Base-by-base conservation (phyloP, 2,888 invertebrate genomes). In the Mimachlamys varia region DNA sequence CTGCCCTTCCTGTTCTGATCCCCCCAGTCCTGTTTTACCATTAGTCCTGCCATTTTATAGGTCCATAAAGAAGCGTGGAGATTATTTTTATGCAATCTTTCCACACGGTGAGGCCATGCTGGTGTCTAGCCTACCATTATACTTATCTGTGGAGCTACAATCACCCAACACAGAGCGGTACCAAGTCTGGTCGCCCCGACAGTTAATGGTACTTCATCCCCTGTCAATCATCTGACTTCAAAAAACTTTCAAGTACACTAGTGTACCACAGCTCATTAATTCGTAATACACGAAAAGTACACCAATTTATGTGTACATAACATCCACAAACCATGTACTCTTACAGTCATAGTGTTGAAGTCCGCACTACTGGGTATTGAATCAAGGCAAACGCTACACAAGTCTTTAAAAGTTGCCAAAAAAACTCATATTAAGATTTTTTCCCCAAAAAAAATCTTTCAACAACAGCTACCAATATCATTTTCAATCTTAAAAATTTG, bases 1-100 rank as follows among this genome's bases (percentile, higher is more conserved):
- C 76, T 33, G 27, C 33, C 10, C 27, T 76, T 12, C 76, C 33
- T 33, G 76, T 76, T 76, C 33, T 27, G 76, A 76, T 76, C 76
- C 76, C 7, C 33, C 7, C 33, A 62, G 76, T 76, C 33, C 76
- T 58, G 58, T 58, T 58, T 58, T 22, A 76, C 27, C 76, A 76
- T 76, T 33, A 76, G 76, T 33, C 33, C 76, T 76, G 76, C 76
- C 76, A 76, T 76, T 76, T 76, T 76, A 76, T 76, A 76, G 76
- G 33, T 15, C 76, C 76, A 76, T 76, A 76, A 76, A 62, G n/a
- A 76, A 33, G 0, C 12, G 76, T 22, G 76, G 76, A 76, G 76
- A 76, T 76, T 76, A 76, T 76, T 76, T 76, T 76, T 76, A 76
- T 76, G 76, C 76, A 76, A 76, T 76, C 76, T 76, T 76, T 76